These are phyloP conservation scores for Scaptomyza montana DNA, from an alignment of 1,140 invertebrate species.

Conservation along the genomic window DNA sequence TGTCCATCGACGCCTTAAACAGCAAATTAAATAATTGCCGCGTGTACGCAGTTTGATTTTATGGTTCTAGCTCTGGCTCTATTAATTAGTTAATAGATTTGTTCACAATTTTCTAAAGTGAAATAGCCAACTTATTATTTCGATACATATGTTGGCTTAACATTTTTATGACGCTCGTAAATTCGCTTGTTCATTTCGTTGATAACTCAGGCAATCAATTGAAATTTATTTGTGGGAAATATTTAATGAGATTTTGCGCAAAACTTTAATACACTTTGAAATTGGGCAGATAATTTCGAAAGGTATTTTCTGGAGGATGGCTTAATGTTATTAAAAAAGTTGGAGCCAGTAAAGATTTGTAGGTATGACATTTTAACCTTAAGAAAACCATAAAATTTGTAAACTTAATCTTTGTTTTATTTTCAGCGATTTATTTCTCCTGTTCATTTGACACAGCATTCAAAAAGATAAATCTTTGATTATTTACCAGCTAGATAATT, in stretches of 20 bases:
- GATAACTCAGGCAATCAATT: slow-evolving; percentile 69
- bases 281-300: too few species aligned
- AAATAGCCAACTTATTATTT: neutral
- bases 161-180: slow-evolving; percentile 67
- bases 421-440: neutral
- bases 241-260: neutral
- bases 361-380: too few species aligned
- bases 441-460: too few species aligned
- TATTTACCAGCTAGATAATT: slow-evolving; percentile 31
- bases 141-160: slow-evolving; percentile 27
- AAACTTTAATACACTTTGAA: neutral
- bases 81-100: slow-evolving; percentile 82
- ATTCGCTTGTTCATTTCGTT: slow-evolving; percentile 57
- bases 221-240: slow-evolving; percentile 18
- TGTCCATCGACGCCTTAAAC: slow-evolving; percentile 67
- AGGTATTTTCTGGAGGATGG: too few species aligned
- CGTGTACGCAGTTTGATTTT: slow-evolving; percentile 65
- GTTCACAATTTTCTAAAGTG: slow-evolving; percentile 31
- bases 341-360: too few species aligned
- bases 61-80: slow-evolving; percentile 41
- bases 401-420: too few species aligned
- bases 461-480: slow-evolving; percentile 30
- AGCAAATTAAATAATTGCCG: slow-evolving; percentile 71
- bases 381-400: too few species aligned
- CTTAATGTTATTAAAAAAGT: too few species aligned